phyloP scores from a whole-genome alignment of 2,797 vertebrate genomes.

The Chelmon rostratus region DNA sequence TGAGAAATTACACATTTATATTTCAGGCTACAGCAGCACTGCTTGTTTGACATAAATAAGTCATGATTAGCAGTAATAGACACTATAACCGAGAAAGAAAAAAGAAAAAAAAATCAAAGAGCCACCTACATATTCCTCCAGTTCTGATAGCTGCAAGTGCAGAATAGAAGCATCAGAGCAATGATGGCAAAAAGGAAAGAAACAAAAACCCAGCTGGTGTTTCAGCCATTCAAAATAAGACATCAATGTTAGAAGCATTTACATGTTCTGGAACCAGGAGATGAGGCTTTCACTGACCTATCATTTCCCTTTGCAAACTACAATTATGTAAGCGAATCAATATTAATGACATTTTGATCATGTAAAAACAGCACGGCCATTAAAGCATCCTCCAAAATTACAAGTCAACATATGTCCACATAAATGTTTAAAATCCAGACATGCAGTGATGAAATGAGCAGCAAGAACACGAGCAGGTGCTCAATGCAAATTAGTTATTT shows the following conservation, averaged over 20 bases:
- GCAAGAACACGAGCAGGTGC: constrained; percentile 37
- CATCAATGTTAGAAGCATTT: not conserved
- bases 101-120: constrained; percentile 10
- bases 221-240: constrained; percentile 14
- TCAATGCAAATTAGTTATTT: constrained; percentile 59
- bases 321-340: constrained; percentile 59
- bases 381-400: constrained; percentile 48
- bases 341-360: constrained; percentile 70
- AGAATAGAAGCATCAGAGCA: not conserved
- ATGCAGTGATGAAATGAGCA: constrained; percentile 51
- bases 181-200: constrained; percentile 2
- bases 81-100: not conserved
- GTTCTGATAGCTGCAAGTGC: not conserved
- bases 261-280: constrained; percentile 9
- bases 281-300: constrained; percentile 37
- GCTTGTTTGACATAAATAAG: constrained; percentile 41
- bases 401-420: constrained; percentile 48
- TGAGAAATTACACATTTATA: constrained; percentile 31
- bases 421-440: constrained; percentile 60
- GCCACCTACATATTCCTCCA: constrained; percentile 4
- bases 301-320: constrained; percentile 50
- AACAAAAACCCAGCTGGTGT: constrained; percentile 4
- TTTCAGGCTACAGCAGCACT: constrained; percentile 12
- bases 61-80: constrained; percentile 15
- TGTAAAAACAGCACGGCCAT: constrained; percentile 45